These are phyloP conservation scores for Propsilocerus akamusi DNA, from an alignment of 1,140 invertebrate genomes.

Conservation along the genomic window DNA sequence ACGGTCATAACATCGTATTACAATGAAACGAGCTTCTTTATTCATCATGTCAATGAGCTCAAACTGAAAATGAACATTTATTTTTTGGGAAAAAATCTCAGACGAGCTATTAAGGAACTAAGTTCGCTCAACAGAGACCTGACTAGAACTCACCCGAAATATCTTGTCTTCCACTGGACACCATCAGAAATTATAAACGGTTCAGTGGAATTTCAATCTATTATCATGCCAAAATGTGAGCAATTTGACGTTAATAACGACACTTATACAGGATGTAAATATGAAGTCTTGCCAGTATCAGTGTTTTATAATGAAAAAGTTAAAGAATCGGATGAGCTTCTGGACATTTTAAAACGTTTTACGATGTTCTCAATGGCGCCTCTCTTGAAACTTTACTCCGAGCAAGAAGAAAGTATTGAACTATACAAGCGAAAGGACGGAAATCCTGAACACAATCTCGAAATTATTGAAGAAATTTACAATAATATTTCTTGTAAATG, in stretches of 20 bases:
- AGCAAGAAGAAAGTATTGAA: no score
- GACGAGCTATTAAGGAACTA: constrained; percentile 17
- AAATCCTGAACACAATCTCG: no score
- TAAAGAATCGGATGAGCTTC: constrained; percentile 31
- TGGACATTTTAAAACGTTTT: no score
- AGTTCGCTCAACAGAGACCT: constrained; percentile 7
- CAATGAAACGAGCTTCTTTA: constrained; percentile 28
- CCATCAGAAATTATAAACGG: constrained; percentile 41
- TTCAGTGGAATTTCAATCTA: constrained; percentile 25
- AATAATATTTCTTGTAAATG: constrained; percentile 46
- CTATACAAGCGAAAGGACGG: no score
- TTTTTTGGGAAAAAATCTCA: constrained; percentile 41
- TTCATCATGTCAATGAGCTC: constrained; percentile 30
- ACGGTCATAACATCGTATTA: constrained; percentile 34
- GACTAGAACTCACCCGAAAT: constrained; percentile 20
- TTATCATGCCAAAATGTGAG: constrained; percentile 35
- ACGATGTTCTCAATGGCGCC: no score
- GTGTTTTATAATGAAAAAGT: constrained; percentile 31
- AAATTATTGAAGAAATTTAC: constrained; percentile 24
- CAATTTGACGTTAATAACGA: constrained; percentile 16
- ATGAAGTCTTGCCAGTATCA: constrained; percentile 40
- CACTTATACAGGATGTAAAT: constrained; percentile 28
- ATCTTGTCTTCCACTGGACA: constrained; percentile 42
- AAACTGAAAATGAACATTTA: constrained; percentile 34
- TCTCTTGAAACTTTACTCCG: no score